These are phyloP conservation scores for Tetrax tetrax DNA, from an alignment of 2,113 vertebrate species.

Conservation along the genomic window DNA sequence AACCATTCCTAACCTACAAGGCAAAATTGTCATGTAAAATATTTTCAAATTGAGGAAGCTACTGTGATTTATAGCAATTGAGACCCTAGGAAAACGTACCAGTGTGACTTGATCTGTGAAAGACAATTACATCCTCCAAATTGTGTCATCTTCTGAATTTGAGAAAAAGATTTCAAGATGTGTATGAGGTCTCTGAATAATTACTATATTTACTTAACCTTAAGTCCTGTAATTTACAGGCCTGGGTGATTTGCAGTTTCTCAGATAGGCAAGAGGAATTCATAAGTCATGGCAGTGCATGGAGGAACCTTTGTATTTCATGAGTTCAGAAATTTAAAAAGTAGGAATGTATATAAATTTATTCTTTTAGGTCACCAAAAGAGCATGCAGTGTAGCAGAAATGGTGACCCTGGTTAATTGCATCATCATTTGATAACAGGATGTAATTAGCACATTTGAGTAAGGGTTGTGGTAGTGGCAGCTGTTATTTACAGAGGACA, in stretches of 20 bases:
- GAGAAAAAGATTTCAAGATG: background rate
- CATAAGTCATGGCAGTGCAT: background rate
- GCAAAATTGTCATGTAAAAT: background rate
- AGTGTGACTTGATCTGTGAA: background rate
- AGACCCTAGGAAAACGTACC: background rate
- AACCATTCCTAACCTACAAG: background rate
- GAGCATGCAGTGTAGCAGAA: background rate
- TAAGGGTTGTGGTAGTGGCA: background rate
- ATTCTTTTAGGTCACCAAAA: background rate
- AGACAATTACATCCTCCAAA: background rate
- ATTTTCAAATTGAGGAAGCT: background rate
- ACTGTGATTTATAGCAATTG: background rate
- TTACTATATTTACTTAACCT: conserved; percentile 7
- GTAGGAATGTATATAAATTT: background rate
- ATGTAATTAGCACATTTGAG: conserved; percentile 39
- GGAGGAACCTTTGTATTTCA: background rate
- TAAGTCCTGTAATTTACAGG: background rate
- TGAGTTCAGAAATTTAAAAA: background rate
- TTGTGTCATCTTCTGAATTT: background rate
- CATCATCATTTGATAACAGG: conserved; percentile 42
- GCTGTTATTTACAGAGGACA: conserved; percentile 12
- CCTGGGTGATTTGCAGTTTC: background rate
- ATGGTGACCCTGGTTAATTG: background rate
- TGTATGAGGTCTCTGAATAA: background rate
- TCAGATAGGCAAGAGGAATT: background rate